A percentile compares a stretch with the other conserved stretches of the same genome.
These are phyloP conservation scores for Pheosia gnoma DNA, from an alignment of 2,888 invertebrate species.

Conservation along the genomic window DNA sequence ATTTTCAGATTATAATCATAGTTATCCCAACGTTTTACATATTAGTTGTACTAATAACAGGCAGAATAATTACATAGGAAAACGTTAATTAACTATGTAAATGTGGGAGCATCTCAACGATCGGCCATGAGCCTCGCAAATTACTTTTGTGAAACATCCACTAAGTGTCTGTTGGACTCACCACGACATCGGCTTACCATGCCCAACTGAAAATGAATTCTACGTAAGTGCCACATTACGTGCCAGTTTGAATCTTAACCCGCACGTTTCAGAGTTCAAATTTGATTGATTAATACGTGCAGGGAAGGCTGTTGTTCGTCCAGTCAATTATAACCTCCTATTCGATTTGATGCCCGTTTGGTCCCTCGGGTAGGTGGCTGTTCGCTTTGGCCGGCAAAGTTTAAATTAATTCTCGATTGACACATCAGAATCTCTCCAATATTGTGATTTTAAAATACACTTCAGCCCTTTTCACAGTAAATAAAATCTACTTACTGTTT, in stretches of 20 bases:
- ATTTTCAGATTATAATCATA: constrained; percentile 15
- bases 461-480: constrained; percentile 52
- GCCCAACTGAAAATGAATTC: constrained; percentile 49
- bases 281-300: constrained; percentile 54
- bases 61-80: constrained; percentile 52
- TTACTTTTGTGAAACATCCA: constrained; percentile 70
- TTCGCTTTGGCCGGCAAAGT: constrained; percentile 76
- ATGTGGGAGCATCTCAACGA: constrained; percentile 64
- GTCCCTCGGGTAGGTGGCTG: constrained; percentile 70
- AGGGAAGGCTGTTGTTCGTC: constrained; percentile 64
- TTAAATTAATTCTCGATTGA: constrained; percentile 82
- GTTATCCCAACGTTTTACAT: constrained; percentile 10
- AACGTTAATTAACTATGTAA: constrained; percentile 71
- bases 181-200: constrained; percentile 53
- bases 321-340: constrained; percentile 79
- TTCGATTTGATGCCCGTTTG: constrained; percentile 77
- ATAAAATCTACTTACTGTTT: constrained; percentile 36
- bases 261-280: constrained; percentile 50
- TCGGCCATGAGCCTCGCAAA: constrained; percentile 64
- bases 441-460: constrained; percentile 70
- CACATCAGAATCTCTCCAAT: constrained; percentile 70
- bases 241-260: constrained; percentile 38
- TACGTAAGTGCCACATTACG: constrained; percentile 18
- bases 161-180: constrained; percentile 67
- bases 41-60: constrained; percentile 30